Evolutionary conservation across 2,797 vertebrate genomes (phyloP).

Genomic region (Squalus acanthias): DNA sequence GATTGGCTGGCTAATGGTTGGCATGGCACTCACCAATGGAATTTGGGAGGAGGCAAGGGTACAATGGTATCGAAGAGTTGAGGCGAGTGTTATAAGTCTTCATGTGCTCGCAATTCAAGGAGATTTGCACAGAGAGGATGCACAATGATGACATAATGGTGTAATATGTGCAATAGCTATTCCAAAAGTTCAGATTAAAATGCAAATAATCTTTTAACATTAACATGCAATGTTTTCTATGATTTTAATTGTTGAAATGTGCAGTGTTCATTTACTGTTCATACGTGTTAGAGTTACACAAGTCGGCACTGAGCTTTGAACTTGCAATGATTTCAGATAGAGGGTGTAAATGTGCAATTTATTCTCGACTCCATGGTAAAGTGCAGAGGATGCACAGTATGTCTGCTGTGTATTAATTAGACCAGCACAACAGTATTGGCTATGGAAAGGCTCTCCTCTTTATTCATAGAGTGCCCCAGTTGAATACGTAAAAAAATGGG

Average conservation of each 20-base stretch:
- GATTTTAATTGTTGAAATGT: neutral
- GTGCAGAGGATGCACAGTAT: neutral
- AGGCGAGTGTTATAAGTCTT: neutral
- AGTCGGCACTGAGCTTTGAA: neutral
- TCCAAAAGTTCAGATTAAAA: conserved; percentile 1
- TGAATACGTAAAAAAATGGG: neutral
- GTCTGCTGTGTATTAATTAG: neutral
- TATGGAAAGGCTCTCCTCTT: neutral
- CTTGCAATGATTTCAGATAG: neutral
- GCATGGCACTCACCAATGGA: neutral
- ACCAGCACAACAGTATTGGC: neutral
- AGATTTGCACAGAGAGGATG: neutral
- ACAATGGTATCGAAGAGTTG: neutral
- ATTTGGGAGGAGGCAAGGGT: neutral
- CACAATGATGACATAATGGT: neutral
- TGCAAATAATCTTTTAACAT: neutral
- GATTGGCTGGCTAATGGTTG: neutral
- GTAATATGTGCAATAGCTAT: neutral
- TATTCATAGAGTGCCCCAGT: too few relatives aligned
- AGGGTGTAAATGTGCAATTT: neutral
- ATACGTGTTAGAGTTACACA: neutral
- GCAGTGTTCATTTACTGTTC: neutral
- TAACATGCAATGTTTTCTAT: neutral
- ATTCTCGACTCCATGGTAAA: neutral
- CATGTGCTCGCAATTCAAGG: neutral